Base-by-base conservation (phyloP, 2,797 vertebrate genomes). In the Paguma larvata region DNA sequence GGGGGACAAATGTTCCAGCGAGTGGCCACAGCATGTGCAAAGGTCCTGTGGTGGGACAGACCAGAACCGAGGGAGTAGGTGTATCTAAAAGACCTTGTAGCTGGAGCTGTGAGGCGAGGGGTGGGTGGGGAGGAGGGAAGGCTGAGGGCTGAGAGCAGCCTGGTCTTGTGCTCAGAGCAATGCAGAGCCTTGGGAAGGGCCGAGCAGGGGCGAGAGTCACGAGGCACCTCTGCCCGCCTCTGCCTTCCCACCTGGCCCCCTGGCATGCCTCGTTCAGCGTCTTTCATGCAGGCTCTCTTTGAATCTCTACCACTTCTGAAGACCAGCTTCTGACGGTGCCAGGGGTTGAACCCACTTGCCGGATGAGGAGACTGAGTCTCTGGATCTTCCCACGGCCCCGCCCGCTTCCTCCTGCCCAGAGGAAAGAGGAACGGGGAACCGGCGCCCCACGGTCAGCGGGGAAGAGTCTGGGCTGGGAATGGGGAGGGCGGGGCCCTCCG, bases 341-440 rank as follows among this genome's bases (percentile, higher is more conserved):
- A 4, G 9, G 46, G 13, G 19, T 68, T 16, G 92, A 84, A 32
- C 79, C 92, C 79, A 86, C 15, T 94, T 78, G 51, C 48, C 83
- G 85, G 94, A 91, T 23, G 34, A 91, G 83, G 94, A 98, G 77
- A 98, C 80, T 73, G 97, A 97, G 97, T 82, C 90, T 95, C 63
- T 5, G 41, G 77, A 34, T 41, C 95, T 85, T 89, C 91, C 83
- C 93, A 75, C 6, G 85, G 62, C 79, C 62, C 95, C 62, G 18
- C 80, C 91, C 65, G 2, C 86, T 96, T 95, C 94, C 93, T 92
- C 72, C 70, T 12, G 34, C 84, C 63, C 41, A 14, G 85, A 91
- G 94, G 93, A 98, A 97, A 97, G 97, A 86, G 96, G 96, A 97
- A 98, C 75, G 2, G 41, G 73, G 48, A 75, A 82, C 95, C 18